A percentile compares a stretch with the other conserved stretches of the same genome.
These are phyloP conservation scores for Palythoa grandis DNA, from an alignment of 92 coral and sea anemone species.

Conservation along the genomic window DNA sequence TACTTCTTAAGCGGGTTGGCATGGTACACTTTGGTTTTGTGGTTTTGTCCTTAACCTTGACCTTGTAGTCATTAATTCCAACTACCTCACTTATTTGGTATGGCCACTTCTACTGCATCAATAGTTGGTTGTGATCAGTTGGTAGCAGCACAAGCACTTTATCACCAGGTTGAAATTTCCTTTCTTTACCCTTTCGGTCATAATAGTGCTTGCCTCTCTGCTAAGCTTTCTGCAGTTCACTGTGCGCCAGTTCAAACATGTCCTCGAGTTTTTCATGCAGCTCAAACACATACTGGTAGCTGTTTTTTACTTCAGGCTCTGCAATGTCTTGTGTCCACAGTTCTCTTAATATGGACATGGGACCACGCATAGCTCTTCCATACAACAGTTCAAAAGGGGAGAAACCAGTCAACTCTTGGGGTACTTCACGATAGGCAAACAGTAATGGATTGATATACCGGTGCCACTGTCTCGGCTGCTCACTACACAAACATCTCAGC, in stretches of 20 bases:
- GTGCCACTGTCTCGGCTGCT: slow-evolving; percentile 12
- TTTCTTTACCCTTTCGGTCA: slow-evolving; percentile 19
- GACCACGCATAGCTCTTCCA: slow-evolving; percentile 53
- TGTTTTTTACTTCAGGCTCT: slow-evolving; percentile 43
- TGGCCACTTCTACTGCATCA: slow-evolving; percentile 45
- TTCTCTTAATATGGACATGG: slow-evolving; percentile 44
- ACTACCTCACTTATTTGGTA: not conserved
- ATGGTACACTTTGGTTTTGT: too few species aligned
- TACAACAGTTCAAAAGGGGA: slow-evolving; percentile 56
- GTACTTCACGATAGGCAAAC: slow-evolving; percentile 54
- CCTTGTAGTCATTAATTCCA: slow-evolving; percentile 51
- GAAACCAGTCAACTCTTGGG: slow-evolving; percentile 63
- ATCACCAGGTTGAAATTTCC: too few species aligned
- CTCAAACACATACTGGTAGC: slow-evolving; percentile 59
- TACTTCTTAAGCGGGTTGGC: slow-evolving; percentile 12
- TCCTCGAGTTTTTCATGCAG: slow-evolving; percentile 47
- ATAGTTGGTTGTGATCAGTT: too few species aligned
- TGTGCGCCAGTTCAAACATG: slow-evolving; percentile 41
- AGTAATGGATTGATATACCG: slow-evolving; percentile 54
- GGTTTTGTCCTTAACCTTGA: slow-evolving; percentile 42
- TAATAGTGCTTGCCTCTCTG: slow-evolving; percentile 49
- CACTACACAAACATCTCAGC: slow-evolving; percentile 30
- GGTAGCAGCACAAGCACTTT: too few species aligned
- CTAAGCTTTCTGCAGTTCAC: slow-evolving; percentile 48
- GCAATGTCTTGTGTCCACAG: slow-evolving; percentile 42